Conservation (phyloP, 2,888 invertebrate genomes). For the Chrysolina haemoptera region DNA sequence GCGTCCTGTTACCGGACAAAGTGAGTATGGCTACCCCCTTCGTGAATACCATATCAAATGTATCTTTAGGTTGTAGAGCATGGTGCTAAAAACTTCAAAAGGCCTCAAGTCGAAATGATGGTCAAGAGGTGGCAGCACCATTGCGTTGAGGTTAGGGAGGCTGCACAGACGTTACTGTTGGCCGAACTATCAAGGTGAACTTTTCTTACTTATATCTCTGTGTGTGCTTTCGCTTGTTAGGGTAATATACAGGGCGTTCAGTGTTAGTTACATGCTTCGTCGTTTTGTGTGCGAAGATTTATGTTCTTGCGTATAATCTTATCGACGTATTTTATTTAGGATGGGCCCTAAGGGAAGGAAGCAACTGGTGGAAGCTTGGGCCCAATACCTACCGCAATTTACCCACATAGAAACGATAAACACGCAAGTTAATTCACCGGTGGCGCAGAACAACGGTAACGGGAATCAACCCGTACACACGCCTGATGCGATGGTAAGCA, state of each 20-base stretch:
- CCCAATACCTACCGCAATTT: constrained; percentile 92
- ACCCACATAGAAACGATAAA: constrained; percentile 86
- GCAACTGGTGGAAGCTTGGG: constrained; percentile 95
- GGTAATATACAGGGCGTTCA: neutral
- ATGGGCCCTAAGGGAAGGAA: constrained; percentile 94
- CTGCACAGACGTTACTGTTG: constrained; percentile 94
- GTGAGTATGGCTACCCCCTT: constrained; percentile 68
- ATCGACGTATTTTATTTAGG: constrained; percentile 62
- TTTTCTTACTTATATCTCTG: constrained; percentile 20
- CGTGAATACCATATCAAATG: constrained; percentile 1
- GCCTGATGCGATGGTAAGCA: constrained; percentile 57
- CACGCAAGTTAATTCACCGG: constrained; percentile 74
- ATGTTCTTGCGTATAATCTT: neutral
- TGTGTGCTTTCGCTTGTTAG: neutral
- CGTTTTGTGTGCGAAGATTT: neutral
- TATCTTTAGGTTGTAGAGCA: constrained; percentile 66
- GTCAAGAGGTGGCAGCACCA: constrained; percentile 99
- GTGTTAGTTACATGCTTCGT: neutral
- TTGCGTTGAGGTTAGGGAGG: constrained; percentile 97
- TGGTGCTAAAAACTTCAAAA: constrained; percentile 86
- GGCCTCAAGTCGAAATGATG: constrained; percentile 98
- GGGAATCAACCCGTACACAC: constrained; percentile 55
- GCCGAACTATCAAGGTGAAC: constrained; percentile 81
- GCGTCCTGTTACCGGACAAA: constrained; percentile 95
- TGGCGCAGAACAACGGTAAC: constrained; percentile 70